These are phyloP conservation scores for Perca fluviatilis DNA, from an alignment of 2,113 vertebrate species.

Conservation along the genomic window DNA sequence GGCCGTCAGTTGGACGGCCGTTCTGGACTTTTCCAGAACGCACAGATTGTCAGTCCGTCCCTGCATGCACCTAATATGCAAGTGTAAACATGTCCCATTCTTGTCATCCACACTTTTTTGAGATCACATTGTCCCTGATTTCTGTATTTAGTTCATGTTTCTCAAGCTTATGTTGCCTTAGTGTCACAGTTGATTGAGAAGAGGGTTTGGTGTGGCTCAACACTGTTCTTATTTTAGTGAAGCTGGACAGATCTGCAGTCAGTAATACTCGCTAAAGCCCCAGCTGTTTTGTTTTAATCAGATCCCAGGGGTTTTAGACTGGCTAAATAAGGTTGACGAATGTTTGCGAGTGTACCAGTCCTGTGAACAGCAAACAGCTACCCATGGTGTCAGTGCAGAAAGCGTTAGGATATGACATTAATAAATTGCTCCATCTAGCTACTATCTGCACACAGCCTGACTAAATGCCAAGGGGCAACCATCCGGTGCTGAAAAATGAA, in stretches of 20 bases:
- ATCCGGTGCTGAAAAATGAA: no score
- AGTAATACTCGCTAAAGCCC: conserved; percentile 75
- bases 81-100: not conserved
- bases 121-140: not conserved
- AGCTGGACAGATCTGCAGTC: conserved; percentile 50
- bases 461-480: not conserved
- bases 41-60: no score
- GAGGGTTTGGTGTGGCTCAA: conserved; percentile 33
- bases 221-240: conserved; percentile 45
- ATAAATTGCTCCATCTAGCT: not conserved
- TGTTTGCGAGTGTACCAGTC: conserved; percentile 60
- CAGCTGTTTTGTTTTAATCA: conserved; percentile 85
- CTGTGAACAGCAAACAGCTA: conserved; percentile 32
- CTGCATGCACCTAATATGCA: not conserved
- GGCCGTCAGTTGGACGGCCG: no score
- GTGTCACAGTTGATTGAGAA: conserved; percentile 27
- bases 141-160: conserved; percentile 7
- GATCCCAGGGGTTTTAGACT: conserved; percentile 70
- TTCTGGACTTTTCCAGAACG: no score
- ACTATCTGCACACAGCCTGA: not conserved
- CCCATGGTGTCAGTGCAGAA: conserved; percentile 1
- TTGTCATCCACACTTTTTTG: not conserved
- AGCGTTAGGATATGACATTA: conserved; percentile 26
- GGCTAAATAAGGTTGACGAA: conserved; percentile 64
- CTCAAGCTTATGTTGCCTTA: conserved; percentile 18